Percentiles rank a stretch among this genome's conserved stretches.
These are phyloP conservation scores for Daktulosphaira vitifoliae DNA, from an alignment of 1,140 invertebrate species.

Conservation along the genomic window DNA sequence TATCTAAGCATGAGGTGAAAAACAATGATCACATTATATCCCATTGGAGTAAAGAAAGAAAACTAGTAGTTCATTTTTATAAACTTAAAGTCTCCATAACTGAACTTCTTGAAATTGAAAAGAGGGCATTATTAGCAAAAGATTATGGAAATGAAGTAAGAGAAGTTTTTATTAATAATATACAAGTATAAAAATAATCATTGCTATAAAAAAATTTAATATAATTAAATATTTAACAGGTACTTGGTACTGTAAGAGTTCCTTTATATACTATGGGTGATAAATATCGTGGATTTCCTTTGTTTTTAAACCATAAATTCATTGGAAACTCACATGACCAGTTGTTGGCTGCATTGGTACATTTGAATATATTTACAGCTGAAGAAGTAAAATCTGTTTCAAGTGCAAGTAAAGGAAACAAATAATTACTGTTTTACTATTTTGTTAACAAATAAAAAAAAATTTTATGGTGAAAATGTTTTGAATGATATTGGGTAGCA, in stretches of 20 bases:
- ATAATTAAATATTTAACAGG: constrained; percentile 40
- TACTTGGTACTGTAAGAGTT: constrained; percentile 46
- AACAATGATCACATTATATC: constrained; percentile 37
- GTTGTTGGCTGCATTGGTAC: constrained; percentile 41
- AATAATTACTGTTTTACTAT: not conserved
- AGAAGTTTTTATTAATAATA: too few species aligned
- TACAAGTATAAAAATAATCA: too few species aligned
- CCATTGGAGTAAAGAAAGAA: constrained; percentile 40
- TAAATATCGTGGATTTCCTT: constrained; percentile 47
- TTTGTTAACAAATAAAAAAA: too few species aligned
- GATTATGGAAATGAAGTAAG: constrained; percentile 47
- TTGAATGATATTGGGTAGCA: constrained; percentile 35
- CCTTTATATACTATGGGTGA: constrained; percentile 50
- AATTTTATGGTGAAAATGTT: constrained; percentile 23
- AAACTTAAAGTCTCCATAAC: constrained; percentile 44
- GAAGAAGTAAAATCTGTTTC: constrained; percentile 39
- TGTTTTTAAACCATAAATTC: constrained; percentile 49
- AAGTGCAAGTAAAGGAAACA: not conserved
- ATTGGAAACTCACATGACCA: constrained; percentile 47
- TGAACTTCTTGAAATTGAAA: constrained; percentile 45
- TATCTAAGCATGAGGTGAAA: constrained; percentile 36
- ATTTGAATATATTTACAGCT: constrained; percentile 37
- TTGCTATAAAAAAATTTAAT: too few species aligned
- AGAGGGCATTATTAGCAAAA: constrained; percentile 39
- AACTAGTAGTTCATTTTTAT: constrained; percentile 48